Percentiles rank a stretch among this genome's conserved stretches.
Evolutionary conservation across 2,113 vertebrate species (phyloP).

Genomic region (Glareola pratincola): DNA sequence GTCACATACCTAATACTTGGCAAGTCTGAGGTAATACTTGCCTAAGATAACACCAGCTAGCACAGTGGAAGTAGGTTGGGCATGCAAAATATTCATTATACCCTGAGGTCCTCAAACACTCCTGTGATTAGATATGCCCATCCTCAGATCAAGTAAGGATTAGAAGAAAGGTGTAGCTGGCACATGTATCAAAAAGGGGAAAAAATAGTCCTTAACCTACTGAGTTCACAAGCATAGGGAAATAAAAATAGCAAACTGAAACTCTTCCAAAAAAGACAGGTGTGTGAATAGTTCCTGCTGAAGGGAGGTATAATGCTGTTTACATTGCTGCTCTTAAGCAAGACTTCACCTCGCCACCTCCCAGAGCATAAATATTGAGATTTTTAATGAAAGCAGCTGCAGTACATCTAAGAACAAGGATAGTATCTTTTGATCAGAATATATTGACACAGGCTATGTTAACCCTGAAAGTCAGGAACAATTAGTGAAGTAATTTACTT

Average conservation of each 20-base stretch:
- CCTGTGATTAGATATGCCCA: background rate
- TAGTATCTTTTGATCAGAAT: background rate
- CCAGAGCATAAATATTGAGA: slow-evolving; percentile 28
- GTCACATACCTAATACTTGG: slow-evolving; percentile 14
- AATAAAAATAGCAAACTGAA: slow-evolving; percentile 60
- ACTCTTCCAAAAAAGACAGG: slow-evolving; percentile 69
- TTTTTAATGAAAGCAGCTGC: slow-evolving; percentile 21
- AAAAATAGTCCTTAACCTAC: background rate
- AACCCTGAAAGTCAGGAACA: background rate
- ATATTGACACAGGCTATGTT: background rate
- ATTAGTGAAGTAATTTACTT: background rate
- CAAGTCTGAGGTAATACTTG: background rate
- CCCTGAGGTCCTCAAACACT: slow-evolving; percentile 15
- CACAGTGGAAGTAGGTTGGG: background rate
- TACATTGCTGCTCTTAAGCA: background rate
- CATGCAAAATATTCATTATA: background rate
- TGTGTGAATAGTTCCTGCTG: slow-evolving; percentile 46
- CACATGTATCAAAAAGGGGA: background rate
- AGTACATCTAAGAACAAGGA: background rate
- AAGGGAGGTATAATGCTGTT: slow-evolving; percentile 26
- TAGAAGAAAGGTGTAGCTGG: background rate
- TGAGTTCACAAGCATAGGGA: background rate
- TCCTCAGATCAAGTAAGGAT: background rate
- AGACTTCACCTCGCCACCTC: background rate
- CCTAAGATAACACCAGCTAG: background rate